Evolutionary conservation across 2,797 vertebrate genomes (phyloP), one percentile per base, ranked within the genome.

Genomic region (Leucoraja ocellata): DNA sequence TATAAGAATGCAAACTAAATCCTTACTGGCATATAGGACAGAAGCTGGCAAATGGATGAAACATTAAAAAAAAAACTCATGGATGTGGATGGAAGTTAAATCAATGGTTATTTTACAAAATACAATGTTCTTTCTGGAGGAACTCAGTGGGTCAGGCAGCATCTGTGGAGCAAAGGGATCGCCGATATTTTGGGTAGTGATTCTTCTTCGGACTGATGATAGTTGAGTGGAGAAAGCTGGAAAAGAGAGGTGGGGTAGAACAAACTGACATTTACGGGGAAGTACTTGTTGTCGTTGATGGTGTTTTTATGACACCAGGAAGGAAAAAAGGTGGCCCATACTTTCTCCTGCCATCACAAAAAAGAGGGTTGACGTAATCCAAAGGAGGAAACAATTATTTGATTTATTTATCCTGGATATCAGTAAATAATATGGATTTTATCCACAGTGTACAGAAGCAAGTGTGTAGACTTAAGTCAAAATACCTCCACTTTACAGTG

Each of bases 401-500:
- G 21, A 25, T 54, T 92, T 74, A n/a, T 76, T 92, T 58, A 92
- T 92, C 28, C 10, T 4, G 2, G 28, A 88, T 32, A 63, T 23
- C 63, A 32, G 18, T 6, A 71, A 91, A 71, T 18, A 7, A 90
- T 32, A 68, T 65, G 5, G 65, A 2, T 25, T 83, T 23, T 74
- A 92, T 8, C 58, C 23, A 73, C 4, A 46, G 39, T 25, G 10
- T 54, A 71, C 28, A 68, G 16, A 32, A 32, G 14, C 32, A 13
- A 80, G 25, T 63, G 54, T 10, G 21, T n/a, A 54, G 10, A 93
- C 23, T 7, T 4, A 61, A 18, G 21, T 93, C 25, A 76, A 93
- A 95, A 95, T 96, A 99, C 98, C 98, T 99, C 98, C 68, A 99
- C 98, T 94, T 96, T 97, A 95, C 99, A 99, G 63, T 97, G 96